These are phyloP conservation scores for Ophion slaviceki DNA, from an alignment of 2,888 invertebrate genomes.

Conservation along the genomic window DNA sequence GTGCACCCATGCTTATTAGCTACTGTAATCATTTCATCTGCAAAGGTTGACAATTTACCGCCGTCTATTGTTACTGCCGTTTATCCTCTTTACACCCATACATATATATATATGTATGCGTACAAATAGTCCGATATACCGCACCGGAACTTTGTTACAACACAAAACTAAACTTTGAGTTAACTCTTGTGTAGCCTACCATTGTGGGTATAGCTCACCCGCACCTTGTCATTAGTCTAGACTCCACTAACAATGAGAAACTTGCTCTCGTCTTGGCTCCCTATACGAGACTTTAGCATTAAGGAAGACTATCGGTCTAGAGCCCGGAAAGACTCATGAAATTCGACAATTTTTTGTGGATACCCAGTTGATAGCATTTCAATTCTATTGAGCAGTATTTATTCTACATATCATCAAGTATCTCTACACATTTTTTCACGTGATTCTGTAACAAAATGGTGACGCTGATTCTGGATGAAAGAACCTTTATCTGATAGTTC, in stretches of 20 bases:
- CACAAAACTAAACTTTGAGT: constrained; percentile 49
- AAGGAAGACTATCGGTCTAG: too few species aligned
- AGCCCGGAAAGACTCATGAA: too few species aligned
- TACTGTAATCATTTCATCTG: background rate
- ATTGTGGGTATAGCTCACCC: constrained; percentile 49
- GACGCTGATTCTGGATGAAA: too few species aligned
- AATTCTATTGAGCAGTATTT: too few species aligned
- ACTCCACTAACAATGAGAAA: constrained; percentile 55
- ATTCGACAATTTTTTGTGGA: too few species aligned
- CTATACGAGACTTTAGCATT: constrained; percentile 1
- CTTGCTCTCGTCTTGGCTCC: constrained; percentile 31
- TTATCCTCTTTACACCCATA: background rate
- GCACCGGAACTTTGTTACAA: background rate
- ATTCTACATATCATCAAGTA: too few species aligned
- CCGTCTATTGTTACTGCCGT: constrained; percentile 1
- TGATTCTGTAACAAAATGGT: too few species aligned
- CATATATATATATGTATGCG: constrained; percentile 4
- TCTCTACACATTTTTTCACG: too few species aligned
- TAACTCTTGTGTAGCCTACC: constrained; percentile 34
- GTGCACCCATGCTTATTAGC: background rate
- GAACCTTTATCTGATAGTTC: too few species aligned
- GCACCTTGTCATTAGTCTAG: constrained; percentile 53
- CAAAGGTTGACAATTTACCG: constrained; percentile 15
- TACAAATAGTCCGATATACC: background rate
- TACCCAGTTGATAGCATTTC: too few species aligned